phyloP scores from a whole-genome alignment of 2,888 invertebrate species.

The Argynnis bischoffii region DNA sequence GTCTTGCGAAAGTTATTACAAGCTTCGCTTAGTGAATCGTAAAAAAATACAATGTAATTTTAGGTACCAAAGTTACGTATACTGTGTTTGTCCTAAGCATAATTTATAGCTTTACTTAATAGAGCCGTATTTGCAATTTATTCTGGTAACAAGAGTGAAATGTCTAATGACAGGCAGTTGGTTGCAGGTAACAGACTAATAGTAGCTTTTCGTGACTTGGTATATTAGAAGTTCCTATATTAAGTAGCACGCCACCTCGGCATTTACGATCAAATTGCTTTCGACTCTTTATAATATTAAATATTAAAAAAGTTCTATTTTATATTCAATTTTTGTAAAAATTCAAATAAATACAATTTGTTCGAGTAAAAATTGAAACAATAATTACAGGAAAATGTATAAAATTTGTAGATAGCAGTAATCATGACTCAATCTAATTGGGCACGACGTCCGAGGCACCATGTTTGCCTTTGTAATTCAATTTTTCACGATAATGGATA shows the following conservation, averaged over 20 bases:
- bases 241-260: conserved; percentile 54
- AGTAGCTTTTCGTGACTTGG: conserved; percentile 61
- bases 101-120: conserved; percentile 47
- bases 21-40: conserved; percentile 8
- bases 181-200: conserved; percentile 62
- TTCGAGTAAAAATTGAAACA: background rate
- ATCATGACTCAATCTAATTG: conserved; percentile 24
- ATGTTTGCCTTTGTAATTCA: conserved; percentile 39
- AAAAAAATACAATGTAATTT: conserved; percentile 25
- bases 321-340: background rate
- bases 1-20: background rate
- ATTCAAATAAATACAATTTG: conserved; percentile 3
- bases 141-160: conserved; percentile 53
- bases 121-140: conserved; percentile 53
- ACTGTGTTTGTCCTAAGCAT: conserved; percentile 26
- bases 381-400: background rate
- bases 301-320: background rate
- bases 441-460: conserved; percentile 23
- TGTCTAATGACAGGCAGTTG: conserved; percentile 59
- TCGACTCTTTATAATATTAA: background rate
- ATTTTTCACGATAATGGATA: conserved; percentile 38
- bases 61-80: conserved; percentile 20
- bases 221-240: conserved; percentile 55
- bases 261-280: conserved; percentile 42
- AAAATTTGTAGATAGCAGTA: conserved; percentile 12